Evolutionary conservation across 2,888 invertebrate species (phyloP).

Genomic region (Neoaliturus tenellus): DNA sequence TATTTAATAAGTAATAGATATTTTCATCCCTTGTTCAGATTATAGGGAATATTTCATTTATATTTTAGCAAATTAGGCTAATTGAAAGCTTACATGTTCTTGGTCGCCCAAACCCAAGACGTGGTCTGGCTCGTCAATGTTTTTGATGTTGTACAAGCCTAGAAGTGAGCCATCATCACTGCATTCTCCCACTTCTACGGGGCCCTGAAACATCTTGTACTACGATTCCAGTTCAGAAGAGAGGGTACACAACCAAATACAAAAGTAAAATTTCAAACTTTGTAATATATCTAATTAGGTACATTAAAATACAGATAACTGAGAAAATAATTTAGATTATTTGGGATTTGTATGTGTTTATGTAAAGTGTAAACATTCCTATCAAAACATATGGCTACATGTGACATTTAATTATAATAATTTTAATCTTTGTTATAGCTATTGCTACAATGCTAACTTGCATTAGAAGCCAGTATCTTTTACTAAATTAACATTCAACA

Average conservation of each 20-base stretch:
- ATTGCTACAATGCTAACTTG: too few species aligned
- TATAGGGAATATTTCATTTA: too few species aligned
- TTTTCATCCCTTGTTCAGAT: too few species aligned
- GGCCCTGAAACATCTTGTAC: not conserved
- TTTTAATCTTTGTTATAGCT: too few species aligned
- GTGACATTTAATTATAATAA: not conserved
- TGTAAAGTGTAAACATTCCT: constrained; percentile 6
- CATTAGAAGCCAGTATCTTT: too few species aligned
- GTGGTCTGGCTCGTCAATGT: not conserved
- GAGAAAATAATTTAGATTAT: constrained; percentile 6
- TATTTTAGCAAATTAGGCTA: too few species aligned
- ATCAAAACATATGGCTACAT: not conserved
- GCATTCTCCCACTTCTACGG: not conserved
- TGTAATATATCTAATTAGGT: not conserved
- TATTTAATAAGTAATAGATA: too few species aligned
- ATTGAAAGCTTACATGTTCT: not conserved
- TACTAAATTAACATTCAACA: too few species aligned
- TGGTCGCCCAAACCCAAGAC: not conserved
- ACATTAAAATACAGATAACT: not conserved
- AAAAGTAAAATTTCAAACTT: not conserved
- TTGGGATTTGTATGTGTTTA: constrained; percentile 15
- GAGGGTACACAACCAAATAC: not conserved
- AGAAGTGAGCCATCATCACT: not conserved
- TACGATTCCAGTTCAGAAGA: not conserved
- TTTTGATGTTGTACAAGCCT: constrained; percentile 10